Base-by-base conservation (phyloP, 1,140 invertebrate species). In the Manduca sexta region DNA sequence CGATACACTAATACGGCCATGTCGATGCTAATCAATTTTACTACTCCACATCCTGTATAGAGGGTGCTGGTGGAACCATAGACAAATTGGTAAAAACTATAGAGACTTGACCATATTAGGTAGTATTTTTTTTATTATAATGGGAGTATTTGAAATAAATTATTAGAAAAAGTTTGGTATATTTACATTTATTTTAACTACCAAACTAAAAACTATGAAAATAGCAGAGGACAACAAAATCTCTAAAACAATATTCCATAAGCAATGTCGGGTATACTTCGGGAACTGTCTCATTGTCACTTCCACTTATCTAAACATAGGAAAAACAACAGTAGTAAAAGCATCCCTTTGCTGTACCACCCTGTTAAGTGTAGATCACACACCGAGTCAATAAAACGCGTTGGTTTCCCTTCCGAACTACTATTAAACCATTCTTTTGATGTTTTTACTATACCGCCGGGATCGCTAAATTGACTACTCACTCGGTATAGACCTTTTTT, bases 361-460 rank as follows among this genome's bases (percentile, higher is more conserved):
- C 51, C 55, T 61, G 56, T 65, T 45, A 18, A 45, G 13, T 38
- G 49, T 17, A 45, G 40, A 55, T 53, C 48, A 60, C 65, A 69
- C 63, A 51, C 55, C 26, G 52, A 52, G 54, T 61, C 68, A 69
- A 73, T 71, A 76, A 76, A 70, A 61, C 37, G 49, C 60, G 52
- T 64, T 53, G 60, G 69, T 65, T 69, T 64, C 60, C 58, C 60
- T 62, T 45, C 49, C 33, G 13, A 44, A 44, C 39, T 33, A 44
- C 42, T 33, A 14, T 15, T 35, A 44, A 12, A n/a, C 8, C 13
- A 13, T 44, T 44, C 62, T 61, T 74, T 76, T 74, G 69, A 74
- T 70, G 64, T 70, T 69, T 35, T 57, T 67, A 66, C 52, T 57
- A 66, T 58, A 40, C 61, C 56, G 62, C 31, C 45, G 45, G 46